A percentile compares a stretch with the other conserved stretches of the same genome.
Conservation (phyloP, 2,113 vertebrate species). For the mouse (Mus musculus) region DNA sequence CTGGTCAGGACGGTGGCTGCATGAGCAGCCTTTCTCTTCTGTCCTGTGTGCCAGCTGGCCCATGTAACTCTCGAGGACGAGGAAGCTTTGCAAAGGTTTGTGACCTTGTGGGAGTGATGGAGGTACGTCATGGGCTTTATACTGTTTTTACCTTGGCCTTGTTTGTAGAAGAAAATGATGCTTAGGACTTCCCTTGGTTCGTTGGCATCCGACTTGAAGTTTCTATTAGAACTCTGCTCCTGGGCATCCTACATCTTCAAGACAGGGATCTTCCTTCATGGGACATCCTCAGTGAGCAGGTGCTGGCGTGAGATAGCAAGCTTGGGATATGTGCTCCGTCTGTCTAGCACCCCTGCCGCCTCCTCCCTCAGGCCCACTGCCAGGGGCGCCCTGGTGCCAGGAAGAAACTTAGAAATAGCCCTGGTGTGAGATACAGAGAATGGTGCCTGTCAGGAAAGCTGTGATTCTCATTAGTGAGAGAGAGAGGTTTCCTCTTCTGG, state of each 20-base stretch:
- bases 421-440: too few species aligned
- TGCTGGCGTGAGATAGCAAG: neutral
- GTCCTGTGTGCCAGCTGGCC: neutral
- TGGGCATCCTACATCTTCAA: accelerated
- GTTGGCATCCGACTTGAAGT: neutral
- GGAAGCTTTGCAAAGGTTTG: neutral
- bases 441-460: neutral
- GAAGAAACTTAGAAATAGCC: neutral
- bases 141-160: neutral
- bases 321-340: accelerated
- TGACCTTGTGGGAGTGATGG: neutral
- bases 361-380: neutral
- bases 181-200: neutral
- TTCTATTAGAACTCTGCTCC: neutral
- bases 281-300: accelerated
- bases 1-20: neutral
- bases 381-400: neutral
- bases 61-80: neutral
- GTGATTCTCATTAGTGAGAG: neutral
- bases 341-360: neutral
- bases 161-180: neutral
- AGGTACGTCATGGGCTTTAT: accelerated
- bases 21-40: conserved; percentile 28
- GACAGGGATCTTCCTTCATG: accelerated
- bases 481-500: neutral